These are phyloP conservation scores for Coremacera marginata DNA, from an alignment of 2,888 invertebrate species.

Conservation along the genomic window DNA sequence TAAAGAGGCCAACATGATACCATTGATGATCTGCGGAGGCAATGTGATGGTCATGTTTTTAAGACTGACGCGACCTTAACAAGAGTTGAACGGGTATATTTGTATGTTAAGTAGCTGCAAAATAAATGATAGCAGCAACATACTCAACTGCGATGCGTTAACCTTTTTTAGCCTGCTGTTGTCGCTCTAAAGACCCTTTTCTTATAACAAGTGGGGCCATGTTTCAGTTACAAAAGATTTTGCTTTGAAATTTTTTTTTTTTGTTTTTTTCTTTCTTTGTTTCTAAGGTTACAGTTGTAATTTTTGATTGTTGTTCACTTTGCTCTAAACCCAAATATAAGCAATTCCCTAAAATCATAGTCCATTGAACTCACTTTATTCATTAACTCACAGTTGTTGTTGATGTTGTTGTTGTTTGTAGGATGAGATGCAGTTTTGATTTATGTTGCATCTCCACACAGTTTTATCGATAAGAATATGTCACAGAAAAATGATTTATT, in stretches of 20 bases:
- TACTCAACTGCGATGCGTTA: too few species aligned
- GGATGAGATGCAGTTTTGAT: not conserved
- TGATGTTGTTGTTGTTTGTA: not conserved
- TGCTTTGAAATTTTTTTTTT: too few species aligned
- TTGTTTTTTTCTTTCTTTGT: too few species aligned
- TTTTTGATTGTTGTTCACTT: not conserved
- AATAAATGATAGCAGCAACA: not conserved
- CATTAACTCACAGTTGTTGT: too few species aligned
- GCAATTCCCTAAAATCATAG: not conserved
- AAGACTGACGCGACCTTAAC: not conserved
- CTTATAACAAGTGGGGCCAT: too few species aligned
- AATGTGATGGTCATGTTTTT: not conserved
- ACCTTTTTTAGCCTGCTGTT: too few species aligned
- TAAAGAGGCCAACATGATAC: too few species aligned
- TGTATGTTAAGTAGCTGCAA: not conserved
- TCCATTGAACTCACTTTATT: not conserved
- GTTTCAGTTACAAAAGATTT: too few species aligned
- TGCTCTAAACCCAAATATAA: not conserved
- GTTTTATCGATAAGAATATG: slow-evolving; percentile 10
- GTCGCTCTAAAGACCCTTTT: too few species aligned
- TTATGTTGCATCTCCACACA: not conserved
- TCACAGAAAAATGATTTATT: slow-evolving; percentile 11
- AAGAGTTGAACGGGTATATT: too few species aligned
- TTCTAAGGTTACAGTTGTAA: too few species aligned
- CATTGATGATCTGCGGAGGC: not conserved